A percentile compares a stretch with the other conserved stretches of the same genome.
Evolutionary conservation across 2,113 vertebrate genomes (phyloP).

Genomic region (Halcyon senegalensis): DNA sequence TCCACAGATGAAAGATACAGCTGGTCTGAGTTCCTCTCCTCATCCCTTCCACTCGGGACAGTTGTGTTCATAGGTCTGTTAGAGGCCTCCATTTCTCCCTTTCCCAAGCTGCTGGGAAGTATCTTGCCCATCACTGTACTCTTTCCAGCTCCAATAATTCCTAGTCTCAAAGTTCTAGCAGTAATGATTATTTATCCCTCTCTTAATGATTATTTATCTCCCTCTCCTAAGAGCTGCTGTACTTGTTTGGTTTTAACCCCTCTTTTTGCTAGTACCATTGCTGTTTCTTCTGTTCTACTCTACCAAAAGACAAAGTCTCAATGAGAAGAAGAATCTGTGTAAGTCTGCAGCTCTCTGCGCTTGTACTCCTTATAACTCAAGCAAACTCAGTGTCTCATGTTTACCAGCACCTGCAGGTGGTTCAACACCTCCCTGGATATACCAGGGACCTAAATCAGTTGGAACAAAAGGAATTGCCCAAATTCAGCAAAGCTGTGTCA

Average conservation of each 20-base stretch:
- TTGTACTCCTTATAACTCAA: neutral
- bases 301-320: neutral
- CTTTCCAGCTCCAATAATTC: neutral
- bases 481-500: neutral
- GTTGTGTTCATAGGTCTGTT: neutral
- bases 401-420: neutral
- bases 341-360: neutral
- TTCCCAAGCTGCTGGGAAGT: neutral
- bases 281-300: neutral
- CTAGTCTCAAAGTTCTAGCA: neutral
- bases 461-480: neutral
- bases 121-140: neutral
- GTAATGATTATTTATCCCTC: neutral
- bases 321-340: neutral
- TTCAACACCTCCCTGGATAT: neutral
- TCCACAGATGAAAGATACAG: neutral
- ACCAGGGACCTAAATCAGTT: neutral
- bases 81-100: neutral
- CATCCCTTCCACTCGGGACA: neutral
- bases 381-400: neutral
- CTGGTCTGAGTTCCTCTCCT: neutral
- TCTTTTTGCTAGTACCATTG: neutral
- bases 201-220: neutral
- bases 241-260: fast-evolving
- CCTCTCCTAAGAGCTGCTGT: neutral